Evolutionary conservation across 2,888 invertebrate species (phyloP), one percentile per base, ranked within the genome.

Genomic region (Cryptocephalus moraei): DNA sequence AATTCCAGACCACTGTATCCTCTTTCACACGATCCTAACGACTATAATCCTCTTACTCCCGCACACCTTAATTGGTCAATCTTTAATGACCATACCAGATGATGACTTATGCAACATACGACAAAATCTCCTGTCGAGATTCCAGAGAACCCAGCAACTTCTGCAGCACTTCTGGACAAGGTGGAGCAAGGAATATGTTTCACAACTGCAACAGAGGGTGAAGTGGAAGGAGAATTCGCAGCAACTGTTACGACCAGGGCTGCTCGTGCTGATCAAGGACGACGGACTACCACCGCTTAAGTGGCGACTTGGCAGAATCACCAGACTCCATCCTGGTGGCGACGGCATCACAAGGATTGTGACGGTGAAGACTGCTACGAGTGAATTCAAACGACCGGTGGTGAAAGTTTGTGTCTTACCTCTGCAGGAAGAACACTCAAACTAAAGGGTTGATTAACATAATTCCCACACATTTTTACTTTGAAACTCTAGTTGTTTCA

Each of bases 1-100:
- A 63, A 64, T 51, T 61, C 56, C 8, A 42, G 61, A 32, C 62
- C 63, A 46, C 33, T 58, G 12, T 47, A 39, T n/a, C 49, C 52
- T 43, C 31, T 56, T 11, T 51, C 48, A n/a, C 40, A 45, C 12
- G 49, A 49, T 41, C 52, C 53, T 6, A 43, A 49, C 38, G 56
- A 53, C 39, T 33, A 43, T 10, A 11, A 11, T 33, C 47, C 51
- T 6, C 40, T 55, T 11, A 56, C 53, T 8, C 54, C 56, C 9
- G 39, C 44, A n/a, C 54, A 55, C 33, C 54, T 56, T 54, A n/a
- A 49, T 39, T 11, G 10, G 41, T 10, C 39, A 43, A n/a, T 44
- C 49, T 3, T 41, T 55, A 1, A 46, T 42, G 9, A 22, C 46
- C 4, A n/a, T 49, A 11, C 44, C 52, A n/a, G 42, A 48, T 22